A percentile compares a stretch with the other conserved stretches of the same genome.
These are phyloP conservation scores for Cephalopterus ornatus DNA, from an alignment of 2,113 vertebrate species.

Conservation along the genomic window DNA sequence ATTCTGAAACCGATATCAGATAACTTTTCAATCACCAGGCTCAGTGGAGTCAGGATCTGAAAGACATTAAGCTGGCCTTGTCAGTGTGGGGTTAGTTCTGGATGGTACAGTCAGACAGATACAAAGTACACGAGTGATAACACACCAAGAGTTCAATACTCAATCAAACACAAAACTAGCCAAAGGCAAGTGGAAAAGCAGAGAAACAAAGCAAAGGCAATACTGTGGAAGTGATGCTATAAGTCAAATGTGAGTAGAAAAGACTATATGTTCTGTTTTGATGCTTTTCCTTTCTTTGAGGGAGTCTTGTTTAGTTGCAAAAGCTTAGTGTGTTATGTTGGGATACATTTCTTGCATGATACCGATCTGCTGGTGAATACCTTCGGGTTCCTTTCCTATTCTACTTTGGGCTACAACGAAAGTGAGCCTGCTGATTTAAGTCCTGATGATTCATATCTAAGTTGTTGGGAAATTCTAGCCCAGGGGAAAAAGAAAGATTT, in stretches of 20 bases:
- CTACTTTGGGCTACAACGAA: not conserved
- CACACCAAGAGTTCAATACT: not conserved
- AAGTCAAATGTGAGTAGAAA: not conserved
- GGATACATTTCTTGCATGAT: not conserved
- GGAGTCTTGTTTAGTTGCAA: not conserved
- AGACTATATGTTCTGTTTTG: not conserved
- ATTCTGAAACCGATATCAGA: not conserved
- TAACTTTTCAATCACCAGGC: not conserved
- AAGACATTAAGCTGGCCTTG: not conserved
- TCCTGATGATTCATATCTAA: not conserved
- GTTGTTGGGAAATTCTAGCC: not conserved
- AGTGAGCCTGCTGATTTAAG: not conserved
- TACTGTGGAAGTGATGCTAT: rapidly evolving
- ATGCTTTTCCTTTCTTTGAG: not conserved
- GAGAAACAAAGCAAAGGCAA: not conserved
- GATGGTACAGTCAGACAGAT: not conserved
- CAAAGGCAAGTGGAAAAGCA: not conserved
- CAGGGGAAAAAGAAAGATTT: not conserved
- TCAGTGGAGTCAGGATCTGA: not conserved
- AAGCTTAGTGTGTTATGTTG: rapidly evolving
- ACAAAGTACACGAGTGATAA: not conserved
- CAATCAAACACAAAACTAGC: not conserved
- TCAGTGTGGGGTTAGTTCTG: not conserved
- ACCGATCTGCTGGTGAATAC: not conserved
- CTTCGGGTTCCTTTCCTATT: not conserved